phyloP scores from a whole-genome alignment of 2,113 vertebrate genomes.

The Xenopus borealis region DNA sequence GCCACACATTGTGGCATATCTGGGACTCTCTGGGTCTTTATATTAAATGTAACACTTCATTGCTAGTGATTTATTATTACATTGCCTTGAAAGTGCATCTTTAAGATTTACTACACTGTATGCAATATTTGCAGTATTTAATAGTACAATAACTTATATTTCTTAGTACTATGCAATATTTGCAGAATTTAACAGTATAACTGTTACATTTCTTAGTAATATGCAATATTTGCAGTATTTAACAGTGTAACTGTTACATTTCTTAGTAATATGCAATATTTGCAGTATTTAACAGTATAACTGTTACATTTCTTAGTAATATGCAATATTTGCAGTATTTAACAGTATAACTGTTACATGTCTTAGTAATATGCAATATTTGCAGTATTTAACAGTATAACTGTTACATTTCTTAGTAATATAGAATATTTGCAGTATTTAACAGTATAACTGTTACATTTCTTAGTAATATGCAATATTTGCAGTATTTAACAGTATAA shows the following conservation, averaged over 20 bases:
- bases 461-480: background rate
- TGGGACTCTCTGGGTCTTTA: background rate
- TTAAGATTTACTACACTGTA: background rate
- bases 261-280: constrained; percentile 5
- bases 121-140: background rate
- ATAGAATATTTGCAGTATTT: constrained; percentile 3
- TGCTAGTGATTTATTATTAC: background rate
- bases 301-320: background rate
- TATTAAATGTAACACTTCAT: background rate
- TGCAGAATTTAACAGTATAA: background rate
- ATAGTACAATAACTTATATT: too few relatives aligned
- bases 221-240: background rate
- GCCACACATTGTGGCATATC: background rate
- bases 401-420: background rate
- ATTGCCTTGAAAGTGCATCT: background rate
- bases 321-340: background rate
- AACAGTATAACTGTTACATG: too few relatives aligned
- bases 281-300: background rate
- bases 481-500: background rate
- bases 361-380: constrained; percentile 5
- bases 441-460: too few relatives aligned
- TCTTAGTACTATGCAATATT: constrained; percentile 1
- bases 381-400: background rate
- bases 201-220: background rate
- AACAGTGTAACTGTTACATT: too few relatives aligned